These are phyloP conservation scores for Crematogaster levior DNA, from an alignment of 2,888 invertebrate genomes.

Conservation along the genomic window DNA sequence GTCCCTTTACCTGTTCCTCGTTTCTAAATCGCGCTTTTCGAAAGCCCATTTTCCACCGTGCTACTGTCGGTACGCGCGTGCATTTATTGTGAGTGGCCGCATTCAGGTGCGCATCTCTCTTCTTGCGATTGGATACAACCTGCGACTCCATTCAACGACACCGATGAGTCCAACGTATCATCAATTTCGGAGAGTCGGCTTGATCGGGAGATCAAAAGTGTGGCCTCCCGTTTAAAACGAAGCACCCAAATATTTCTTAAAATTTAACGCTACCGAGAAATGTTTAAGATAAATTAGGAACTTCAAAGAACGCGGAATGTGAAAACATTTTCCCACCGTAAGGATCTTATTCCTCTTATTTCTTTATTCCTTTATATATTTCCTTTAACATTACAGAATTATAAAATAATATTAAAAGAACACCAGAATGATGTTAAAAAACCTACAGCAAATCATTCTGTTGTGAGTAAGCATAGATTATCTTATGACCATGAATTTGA, in stretches of 20 bases:
- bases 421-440: no score
- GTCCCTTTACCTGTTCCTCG: slow-evolving; percentile 72
- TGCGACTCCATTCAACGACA: slow-evolving; percentile 51
- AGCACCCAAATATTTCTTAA: slow-evolving; percentile 21
- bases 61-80: slow-evolving; percentile 40
- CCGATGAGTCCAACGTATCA: slow-evolving; percentile 47
- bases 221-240: not conserved
- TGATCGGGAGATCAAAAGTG: slow-evolving; percentile 7
- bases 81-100: slow-evolving; percentile 46
- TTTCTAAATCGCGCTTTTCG: slow-evolving; percentile 57
- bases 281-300: slow-evolving; percentile 4
- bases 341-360: not conserved
- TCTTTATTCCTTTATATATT: not conserved
- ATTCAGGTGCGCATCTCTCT: slow-evolving; percentile 57
- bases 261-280: not conserved
- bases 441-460: no score
- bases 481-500: no score
- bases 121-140: slow-evolving; percentile 65
- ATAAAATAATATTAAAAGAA: not conserved
- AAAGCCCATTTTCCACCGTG: slow-evolving; percentile 28
- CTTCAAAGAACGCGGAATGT: not conserved
- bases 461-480: no score
- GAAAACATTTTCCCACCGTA: not conserved
- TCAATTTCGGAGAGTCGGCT: slow-evolving; percentile 38
- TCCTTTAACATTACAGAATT: not conserved